Conservation (phyloP, 2,797 vertebrate genomes). For the Myoxocephalus aenaeus region DNA sequence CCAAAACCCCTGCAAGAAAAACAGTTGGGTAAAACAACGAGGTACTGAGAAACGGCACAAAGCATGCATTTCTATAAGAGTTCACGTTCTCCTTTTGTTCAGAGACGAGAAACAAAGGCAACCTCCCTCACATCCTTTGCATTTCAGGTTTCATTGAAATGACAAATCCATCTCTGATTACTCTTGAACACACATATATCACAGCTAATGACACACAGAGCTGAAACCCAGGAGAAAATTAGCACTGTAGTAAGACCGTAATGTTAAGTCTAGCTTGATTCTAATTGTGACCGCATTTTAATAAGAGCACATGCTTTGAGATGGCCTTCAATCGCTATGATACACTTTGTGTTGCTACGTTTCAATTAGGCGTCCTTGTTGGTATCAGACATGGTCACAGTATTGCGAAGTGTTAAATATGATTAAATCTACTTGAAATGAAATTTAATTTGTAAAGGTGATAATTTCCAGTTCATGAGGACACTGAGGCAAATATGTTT, state of each 20-base stretch:
- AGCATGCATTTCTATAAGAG: not conserved
- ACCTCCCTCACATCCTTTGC: not conserved
- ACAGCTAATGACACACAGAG: slow-evolving; percentile 1
- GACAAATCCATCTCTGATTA: not conserved
- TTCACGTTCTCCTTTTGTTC: not conserved
- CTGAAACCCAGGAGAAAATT: not conserved
- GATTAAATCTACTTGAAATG: not conserved
- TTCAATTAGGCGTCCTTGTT: not conserved
- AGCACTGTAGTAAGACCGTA: not conserved
- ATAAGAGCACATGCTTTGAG: slow-evolving; percentile 29
- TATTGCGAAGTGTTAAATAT: not conserved
- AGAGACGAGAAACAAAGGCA: not conserved
- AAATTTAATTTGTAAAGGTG: not conserved
- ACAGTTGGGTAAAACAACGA: not conserved
- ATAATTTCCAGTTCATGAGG: not conserved
- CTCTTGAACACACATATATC: not conserved
- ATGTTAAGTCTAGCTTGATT: not conserved
- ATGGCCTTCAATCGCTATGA: slow-evolving; percentile 24
- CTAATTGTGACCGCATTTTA: slow-evolving; percentile 11
- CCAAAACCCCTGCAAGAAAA: slow-evolving; percentile 80
- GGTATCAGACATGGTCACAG: not conserved
- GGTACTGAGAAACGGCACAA: not conserved
- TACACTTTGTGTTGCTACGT: not conserved
- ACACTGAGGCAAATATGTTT: not conserved
- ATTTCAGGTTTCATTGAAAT: not conserved